Evolutionary conservation across 2,113 vertebrate genomes (phyloP).

Genomic region (Opisthocomus hoazin): DNA sequence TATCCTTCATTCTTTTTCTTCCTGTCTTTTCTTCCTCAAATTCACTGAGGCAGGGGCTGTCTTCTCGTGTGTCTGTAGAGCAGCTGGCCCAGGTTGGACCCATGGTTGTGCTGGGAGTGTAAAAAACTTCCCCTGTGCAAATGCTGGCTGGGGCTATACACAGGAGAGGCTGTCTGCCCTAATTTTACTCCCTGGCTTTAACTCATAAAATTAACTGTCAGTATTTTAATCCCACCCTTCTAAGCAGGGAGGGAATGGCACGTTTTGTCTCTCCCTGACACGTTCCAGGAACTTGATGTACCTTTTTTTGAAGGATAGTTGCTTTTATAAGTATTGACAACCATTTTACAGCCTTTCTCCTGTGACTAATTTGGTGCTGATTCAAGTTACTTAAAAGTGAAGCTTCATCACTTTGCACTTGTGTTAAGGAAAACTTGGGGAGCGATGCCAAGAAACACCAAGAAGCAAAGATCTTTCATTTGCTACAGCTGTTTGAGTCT

Average conservation of each 20-base stretch:
- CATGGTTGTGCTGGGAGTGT: not conserved
- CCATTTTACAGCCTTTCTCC: not conserved
- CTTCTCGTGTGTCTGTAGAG: not conserved
- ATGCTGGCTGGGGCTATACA: not conserved
- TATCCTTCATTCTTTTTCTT: not conserved
- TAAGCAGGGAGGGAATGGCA: not conserved
- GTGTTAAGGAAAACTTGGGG: not conserved
- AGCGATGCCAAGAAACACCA: not conserved
- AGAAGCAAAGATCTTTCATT: not conserved
- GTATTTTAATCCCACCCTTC: not conserved
- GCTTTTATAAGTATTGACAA: not conserved
- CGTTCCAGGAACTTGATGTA: not conserved
- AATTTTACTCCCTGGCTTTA: not conserved
- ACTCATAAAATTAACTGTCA: not conserved
- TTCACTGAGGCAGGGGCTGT: not conserved
- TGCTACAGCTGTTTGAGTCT: not conserved
- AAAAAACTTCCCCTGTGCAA: not conserved
- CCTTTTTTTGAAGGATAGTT: not conserved
- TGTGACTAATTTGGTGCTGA: not conserved
- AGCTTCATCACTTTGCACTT: not conserved
- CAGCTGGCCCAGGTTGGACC: not conserved
- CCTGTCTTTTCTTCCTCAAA: not conserved
- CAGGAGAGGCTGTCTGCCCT: not conserved
- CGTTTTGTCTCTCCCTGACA: not conserved
- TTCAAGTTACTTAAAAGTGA: not conserved